Evolutionary conservation across 2,113 vertebrate genomes (phyloP), one percentile per base, ranked within the genome.

Genomic region (Gobius niger): DNA sequence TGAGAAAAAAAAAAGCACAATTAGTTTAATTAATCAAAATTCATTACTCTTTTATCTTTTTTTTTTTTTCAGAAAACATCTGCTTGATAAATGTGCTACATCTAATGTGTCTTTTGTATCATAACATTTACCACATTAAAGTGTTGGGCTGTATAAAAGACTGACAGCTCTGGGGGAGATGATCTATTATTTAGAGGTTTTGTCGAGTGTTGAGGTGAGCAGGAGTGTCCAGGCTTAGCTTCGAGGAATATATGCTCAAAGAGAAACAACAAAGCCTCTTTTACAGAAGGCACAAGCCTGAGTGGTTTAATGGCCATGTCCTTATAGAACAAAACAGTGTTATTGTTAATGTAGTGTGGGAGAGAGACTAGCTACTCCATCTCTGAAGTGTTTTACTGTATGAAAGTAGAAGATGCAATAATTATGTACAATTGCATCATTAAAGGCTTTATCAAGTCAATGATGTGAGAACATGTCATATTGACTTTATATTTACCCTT

Each of bases 181-280:
- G 18, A 69, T 83, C 49, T 78, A 72, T 78, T 78, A 84, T 84
- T 84, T 41, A 84, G 15, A 63, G 24, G 51, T 52, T 10, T 60
- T 65, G 47, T 57, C 11, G 24, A 71, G 56, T 41, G 5, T 46
- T 64, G 50, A 56, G 41, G 41, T 63, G 76, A 54, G 40, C 66
- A 54, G 62, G 44, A 54, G 40, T 64, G 59, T 49, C 19, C 19
- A 42, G 63, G 59, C 61, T 70, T 19, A 34, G 41, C 24, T 72
- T 1, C 63, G 57, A 0, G 5, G 10, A 11, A 42, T 7, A 18
- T 24, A 44, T 51, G 52, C 41, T 50, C 11, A 16, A 44, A 70
- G 13, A 78, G 34, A 15, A 60, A 42, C 6, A 11, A n/a, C 44
- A 63, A 47, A 16, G 0, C 0, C 13, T 8, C 24, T 18, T 72